A percentile compares a stretch with the other conserved stretches of the same genome.
Conservation (phyloP, 2,888 invertebrate genomes). For the Pegoplata infirma region DNA sequence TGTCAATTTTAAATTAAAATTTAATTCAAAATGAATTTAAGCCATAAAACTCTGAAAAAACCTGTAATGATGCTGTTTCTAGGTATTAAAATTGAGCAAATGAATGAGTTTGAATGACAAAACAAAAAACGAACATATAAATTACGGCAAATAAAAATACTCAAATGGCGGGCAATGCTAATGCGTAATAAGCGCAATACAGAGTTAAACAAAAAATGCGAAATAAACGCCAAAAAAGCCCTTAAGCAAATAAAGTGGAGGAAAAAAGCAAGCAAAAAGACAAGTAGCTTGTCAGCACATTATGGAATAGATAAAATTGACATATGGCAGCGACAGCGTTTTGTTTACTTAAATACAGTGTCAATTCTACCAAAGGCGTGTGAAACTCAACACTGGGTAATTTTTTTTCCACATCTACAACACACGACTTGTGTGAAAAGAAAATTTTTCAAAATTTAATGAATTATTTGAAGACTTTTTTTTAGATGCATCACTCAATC, state of each 20-base stretch:
- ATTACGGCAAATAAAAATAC: slow-evolving; percentile 2
- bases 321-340: slow-evolving; percentile 20
- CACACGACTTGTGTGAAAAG: neutral
- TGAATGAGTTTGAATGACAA: neutral
- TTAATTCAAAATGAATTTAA: neutral
- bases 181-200: neutral
- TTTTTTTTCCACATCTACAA: neutral
- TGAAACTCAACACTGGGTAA: slow-evolving; percentile 39
- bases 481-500: too few relatives aligned
- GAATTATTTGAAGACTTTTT: slow-evolving; percentile 13
- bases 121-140: neutral
- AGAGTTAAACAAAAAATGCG: neutral
- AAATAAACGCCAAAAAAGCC: slow-evolving; percentile 9
- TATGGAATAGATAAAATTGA: slow-evolving; percentile 27
- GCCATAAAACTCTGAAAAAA: neutral
- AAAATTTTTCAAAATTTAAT: slow-evolving; percentile 10
- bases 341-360: slow-evolving; percentile 17
- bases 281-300: slow-evolving; percentile 22
- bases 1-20: too few relatives aligned
- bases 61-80: neutral
- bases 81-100: neutral
- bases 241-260: neutral
- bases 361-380: slow-evolving; percentile 34
- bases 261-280: slow-evolving; percentile 19
- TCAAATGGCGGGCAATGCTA: slow-evolving; percentile 18